Conservation (phyloP, 2,888 invertebrate species). For the Noctua comes region DNA sequence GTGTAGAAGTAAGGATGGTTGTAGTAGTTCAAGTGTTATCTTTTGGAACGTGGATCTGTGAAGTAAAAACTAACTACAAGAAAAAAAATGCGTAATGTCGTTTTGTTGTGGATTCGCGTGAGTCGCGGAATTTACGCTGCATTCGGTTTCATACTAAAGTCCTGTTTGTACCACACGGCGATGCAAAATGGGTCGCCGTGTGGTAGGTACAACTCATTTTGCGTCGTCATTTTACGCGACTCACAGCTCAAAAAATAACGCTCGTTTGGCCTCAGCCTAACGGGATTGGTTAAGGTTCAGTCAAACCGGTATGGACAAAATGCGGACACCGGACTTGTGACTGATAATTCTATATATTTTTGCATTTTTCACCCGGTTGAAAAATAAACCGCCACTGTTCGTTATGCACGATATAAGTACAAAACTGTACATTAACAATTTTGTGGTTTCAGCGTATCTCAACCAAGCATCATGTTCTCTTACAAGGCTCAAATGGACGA, state of each 20-base stretch:
- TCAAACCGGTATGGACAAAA: neutral
- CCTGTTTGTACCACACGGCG: too few relatives aligned
- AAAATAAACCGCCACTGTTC: neutral
- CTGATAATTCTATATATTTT: neutral
- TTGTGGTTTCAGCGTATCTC: conserved; percentile 90
- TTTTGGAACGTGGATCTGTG: neutral
- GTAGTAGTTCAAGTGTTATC: neutral
- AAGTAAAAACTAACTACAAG: neutral
- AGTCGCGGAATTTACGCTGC: too few relatives aligned
- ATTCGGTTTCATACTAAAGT: too few relatives aligned
- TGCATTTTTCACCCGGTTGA: neutral
- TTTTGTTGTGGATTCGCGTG: neutral
- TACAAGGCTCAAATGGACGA: conserved; percentile 95
- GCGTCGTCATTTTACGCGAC: too few relatives aligned
- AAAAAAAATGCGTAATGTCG: neutral
- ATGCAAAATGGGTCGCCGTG: too few relatives aligned
- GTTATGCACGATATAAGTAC: neutral
- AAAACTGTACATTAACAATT: neutral
- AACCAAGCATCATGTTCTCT: conserved; percentile 94
- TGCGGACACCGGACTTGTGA: neutral
- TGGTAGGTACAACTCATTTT: too few relatives aligned
- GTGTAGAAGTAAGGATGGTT: neutral
- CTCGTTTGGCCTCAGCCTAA: too few relatives aligned
- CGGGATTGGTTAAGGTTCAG: neutral
- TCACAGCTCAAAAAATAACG: too few relatives aligned